Conservation (phyloP, 1,140 invertebrate genomes). For the Temnothorax longispinosus region DNA sequence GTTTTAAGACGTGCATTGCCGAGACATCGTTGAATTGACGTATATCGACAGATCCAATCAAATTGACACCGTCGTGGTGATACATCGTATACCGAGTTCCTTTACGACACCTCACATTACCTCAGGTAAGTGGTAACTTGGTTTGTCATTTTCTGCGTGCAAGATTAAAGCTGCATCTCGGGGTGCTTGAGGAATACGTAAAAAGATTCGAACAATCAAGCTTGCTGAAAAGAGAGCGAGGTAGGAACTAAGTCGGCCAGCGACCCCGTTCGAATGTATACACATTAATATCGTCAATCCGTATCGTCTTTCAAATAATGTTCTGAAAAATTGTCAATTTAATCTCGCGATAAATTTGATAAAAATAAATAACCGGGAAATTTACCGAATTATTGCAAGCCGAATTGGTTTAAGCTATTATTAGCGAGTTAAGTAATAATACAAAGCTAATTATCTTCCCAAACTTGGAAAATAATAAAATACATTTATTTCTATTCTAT, state of each 20-base stretch:
- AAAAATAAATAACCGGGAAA: neutral
- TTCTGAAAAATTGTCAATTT: neutral
- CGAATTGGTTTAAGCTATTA: neutral
- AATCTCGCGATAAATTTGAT: neutral
- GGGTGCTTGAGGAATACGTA: neutral
- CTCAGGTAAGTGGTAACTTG: slow-evolving; percentile 25
- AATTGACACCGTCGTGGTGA: slow-evolving; percentile 9
- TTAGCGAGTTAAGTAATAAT: neutral
- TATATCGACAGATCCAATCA: slow-evolving; percentile 17
- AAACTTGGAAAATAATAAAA: too few relatives aligned
- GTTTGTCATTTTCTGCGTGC: neutral
- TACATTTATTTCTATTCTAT: neutral
- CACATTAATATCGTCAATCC: slow-evolving; percentile 26
- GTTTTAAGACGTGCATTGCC: neutral
- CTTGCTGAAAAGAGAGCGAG: neutral
- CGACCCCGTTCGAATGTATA: slow-evolving; percentile 27
- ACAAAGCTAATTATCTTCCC: neutral
- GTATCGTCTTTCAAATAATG: neutral
- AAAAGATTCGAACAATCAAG: neutral
- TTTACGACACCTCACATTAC: neutral
- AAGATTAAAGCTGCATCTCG: slow-evolving; percentile 30
- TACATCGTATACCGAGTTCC: neutral
- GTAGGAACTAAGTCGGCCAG: slow-evolving; percentile 31
- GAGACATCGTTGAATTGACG: slow-evolving; percentile 15
- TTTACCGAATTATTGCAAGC: neutral